phyloP scores from a whole-genome alignment of 1,140 invertebrate genomes.

The Metopolophium dirhodum region DNA sequence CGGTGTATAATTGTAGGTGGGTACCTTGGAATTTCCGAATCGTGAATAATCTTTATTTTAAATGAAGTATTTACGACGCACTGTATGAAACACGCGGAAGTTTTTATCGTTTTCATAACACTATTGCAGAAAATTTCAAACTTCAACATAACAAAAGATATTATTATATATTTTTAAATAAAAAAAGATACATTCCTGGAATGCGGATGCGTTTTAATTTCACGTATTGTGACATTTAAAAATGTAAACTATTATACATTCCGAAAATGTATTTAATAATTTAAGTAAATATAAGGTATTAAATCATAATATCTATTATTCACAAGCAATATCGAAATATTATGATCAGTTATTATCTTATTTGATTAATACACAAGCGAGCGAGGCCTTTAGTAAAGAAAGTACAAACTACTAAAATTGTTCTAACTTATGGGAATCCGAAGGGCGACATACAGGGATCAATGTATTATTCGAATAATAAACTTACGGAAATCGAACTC shows the following conservation, averaged over 20 bases:
- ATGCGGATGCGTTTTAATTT: neutral
- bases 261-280: neutral
- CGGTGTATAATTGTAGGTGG: neutral
- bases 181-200: neutral
- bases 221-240: neutral
- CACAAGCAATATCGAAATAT: no score
- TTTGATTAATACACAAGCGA: no score
- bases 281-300: neutral
- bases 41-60: neutral
- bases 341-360: no score
- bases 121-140: neutral
- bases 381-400: no score
- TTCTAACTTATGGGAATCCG: no score
- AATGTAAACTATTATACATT: neutral
- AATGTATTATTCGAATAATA: no score
- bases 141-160: neutral
- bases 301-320: neutral
- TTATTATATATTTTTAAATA: constrained; percentile 1
- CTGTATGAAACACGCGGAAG: neutral
- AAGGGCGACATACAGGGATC: no score
- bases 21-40: neutral
- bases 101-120: neutral
- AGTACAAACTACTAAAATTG: no score
- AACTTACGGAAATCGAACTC: no score
- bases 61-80: neutral